Percentiles rank a stretch among this genome's conserved stretches.
Conservation (phyloP, 2,888 invertebrate genomes). For the Ptychoptera albimana region DNA sequence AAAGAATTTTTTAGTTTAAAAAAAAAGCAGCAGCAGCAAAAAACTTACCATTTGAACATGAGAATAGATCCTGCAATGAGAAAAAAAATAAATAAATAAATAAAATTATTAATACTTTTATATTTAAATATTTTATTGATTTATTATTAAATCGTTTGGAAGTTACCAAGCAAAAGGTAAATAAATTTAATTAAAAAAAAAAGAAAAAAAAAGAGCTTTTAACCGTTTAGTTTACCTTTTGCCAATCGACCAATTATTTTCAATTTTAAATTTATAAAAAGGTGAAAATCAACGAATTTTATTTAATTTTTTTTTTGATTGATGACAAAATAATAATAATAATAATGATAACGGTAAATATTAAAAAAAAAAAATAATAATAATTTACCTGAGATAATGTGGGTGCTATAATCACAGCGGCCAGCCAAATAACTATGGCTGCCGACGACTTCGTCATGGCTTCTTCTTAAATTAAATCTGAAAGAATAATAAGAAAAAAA, state of each 20-base stretch:
- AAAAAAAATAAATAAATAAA: conserved; percentile 3
- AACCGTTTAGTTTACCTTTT: no score
- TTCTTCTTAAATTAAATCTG: neutral
- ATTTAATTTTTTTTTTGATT: no score
- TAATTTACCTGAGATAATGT: conserved; percentile 15
- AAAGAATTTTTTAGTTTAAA: conserved; percentile 10
- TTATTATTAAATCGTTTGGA: neutral
- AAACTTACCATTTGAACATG: conserved; percentile 35
- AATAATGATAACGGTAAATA: no score
- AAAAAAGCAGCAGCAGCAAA: conserved; percentile 33
- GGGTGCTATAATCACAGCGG: conserved; percentile 21
- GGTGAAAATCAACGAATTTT: no score
- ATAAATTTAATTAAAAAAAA: no score
- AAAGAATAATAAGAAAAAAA: no score
- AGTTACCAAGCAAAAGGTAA: no score
- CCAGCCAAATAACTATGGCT: conserved; percentile 31
- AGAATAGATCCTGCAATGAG: conserved; percentile 17
- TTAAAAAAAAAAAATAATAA: neutral
- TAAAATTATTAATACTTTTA: neutral
- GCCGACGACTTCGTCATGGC: conserved; percentile 26
- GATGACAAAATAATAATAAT: no score
- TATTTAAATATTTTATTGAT: neutral
- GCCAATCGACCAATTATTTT: no score
- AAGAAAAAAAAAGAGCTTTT: no score
- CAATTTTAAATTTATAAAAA: no score